Base-by-base conservation (phyloP, 2,888 invertebrate species). In the Agrotis puta region DNA sequence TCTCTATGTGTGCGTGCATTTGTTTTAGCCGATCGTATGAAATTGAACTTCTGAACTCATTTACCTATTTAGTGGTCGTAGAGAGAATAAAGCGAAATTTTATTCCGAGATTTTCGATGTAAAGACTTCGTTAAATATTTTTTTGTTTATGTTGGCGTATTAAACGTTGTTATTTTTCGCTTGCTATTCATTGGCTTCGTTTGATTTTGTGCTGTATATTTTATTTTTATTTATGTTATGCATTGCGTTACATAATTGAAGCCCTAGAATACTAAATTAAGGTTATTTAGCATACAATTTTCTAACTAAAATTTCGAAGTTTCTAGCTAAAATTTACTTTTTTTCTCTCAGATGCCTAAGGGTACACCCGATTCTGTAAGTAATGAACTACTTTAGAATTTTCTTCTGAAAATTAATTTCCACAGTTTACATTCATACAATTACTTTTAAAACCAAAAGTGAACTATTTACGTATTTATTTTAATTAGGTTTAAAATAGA, bases 41-140 rank as follows among this genome's bases (percentile, higher is more conserved):
- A 43, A 18, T 0, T 4, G 1, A 0, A 11, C 56, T 75, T 57
- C 33, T 66, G 56, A 11, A 18, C 0, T 3, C 9, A 39, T 39
- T 39, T 7, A 16, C 24, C 1, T 76, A 0, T 57, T 14, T 22
- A 27, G 48, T 65, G 22, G 18, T 20, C 11, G 57, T 51, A 18
- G 16, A n/a, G 11, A 14, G 6, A 65, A 68, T 73, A 57, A 61
- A 67, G 56, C 13, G 4, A 67, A 62, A 39, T 64, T 71, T 65
- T 50, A 47, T 39, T 79, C 50, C 57, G 20, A 48, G 57, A 54
- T 45, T 65, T 65, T 66, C 58, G 39, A 27, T 58, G 9, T 54
- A 45, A 57, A 71, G n/a, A 54, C 20, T 80, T 68, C 47, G 43
- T 70, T 62, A 61, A 57, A 48, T 33, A 39, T 47, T 24, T 65